phyloP scores from a whole-genome alignment of 2,797 vertebrate species.

The Ambastaia sidthimunki region DNA sequence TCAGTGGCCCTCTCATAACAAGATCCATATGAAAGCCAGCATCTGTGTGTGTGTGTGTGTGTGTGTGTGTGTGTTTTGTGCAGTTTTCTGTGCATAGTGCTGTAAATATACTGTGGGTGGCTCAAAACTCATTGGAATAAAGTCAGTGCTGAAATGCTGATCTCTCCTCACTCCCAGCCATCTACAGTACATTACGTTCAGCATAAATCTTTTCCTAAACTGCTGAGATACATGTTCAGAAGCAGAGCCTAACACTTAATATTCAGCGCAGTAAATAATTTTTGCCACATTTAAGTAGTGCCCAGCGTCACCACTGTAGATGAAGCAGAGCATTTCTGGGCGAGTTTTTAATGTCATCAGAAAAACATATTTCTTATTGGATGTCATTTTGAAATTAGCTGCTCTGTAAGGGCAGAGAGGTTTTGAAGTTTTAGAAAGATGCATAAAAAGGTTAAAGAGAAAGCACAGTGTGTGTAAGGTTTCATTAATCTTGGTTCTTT shows the following conservation, averaged over 20 bases:
- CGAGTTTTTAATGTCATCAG: constrained; percentile 2
- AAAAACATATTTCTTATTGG: not conserved
- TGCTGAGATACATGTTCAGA: constrained; percentile 22
- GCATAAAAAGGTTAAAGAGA: constrained; percentile 1
- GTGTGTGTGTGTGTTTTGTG: constrained; percentile 4
- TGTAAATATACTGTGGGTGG: constrained; percentile 41
- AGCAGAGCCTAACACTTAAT: constrained; percentile 31
- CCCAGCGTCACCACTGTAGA: not conserved
- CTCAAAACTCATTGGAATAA: not conserved
- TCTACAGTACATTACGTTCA: constrained; percentile 38
- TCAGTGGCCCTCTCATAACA: constrained; percentile 34
- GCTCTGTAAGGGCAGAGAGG: not conserved
- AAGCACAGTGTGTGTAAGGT: not conserved
- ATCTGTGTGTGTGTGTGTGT: not conserved
- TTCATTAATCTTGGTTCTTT: constrained; percentile 29
- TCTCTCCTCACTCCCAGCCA: constrained; percentile 32
- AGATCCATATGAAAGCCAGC: constrained; percentile 41
- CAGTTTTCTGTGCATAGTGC: constrained; percentile 3
- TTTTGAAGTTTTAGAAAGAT: constrained; percentile 1
- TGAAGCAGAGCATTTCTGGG: not conserved
- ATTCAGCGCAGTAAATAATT: constrained; percentile 46
- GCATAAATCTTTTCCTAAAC: constrained; percentile 42
- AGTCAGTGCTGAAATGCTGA: constrained; percentile 45
- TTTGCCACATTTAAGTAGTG: constrained; percentile 35
- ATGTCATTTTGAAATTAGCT: constrained; percentile 6